Base-by-base conservation (phyloP, 2,113 vertebrate species). In the Cettia cetti region DNA sequence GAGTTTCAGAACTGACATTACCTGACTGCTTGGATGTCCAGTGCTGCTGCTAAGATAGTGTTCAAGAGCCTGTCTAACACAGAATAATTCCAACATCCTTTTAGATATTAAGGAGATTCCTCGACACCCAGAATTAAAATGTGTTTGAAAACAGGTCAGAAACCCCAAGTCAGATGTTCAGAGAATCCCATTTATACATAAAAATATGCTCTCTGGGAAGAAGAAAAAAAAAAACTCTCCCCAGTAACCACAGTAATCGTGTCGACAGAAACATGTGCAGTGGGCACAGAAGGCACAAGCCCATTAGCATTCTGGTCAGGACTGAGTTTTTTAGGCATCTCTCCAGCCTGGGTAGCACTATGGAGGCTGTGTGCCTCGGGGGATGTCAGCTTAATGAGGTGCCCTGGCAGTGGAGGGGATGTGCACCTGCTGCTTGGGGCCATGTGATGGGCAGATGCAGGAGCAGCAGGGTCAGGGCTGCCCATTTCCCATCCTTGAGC, bases 221-320 rank as follows among this genome's bases (percentile, higher is more conserved):
- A 53, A 59, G 30, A 44, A 50, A n/a, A n/a, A 20, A 71, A 49
- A 19, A 1, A 26, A 2, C 15, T 26, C 44, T 72, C 74, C 70
- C 42, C 70, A 84, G 49, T 68, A 79, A 78, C 60, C 56, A 52
- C 60, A 89, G 33, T 6, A 92, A 78, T 79, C 74, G 87, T 13
- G 15, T 75, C 2, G 0, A 68, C 17, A 93, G 72, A 74, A 91
- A 28, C 37, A 52, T n/a, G 78, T 49, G 49, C 82, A 87, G 52
- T 24, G 37, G 57, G 61, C 61, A 87, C 2, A 2, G 61, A 94
- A 89, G 89, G 61, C 80, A 72, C 40, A 45, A 42, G 74, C 2
- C 77, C 27, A 88, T 95, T 92, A 95, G 74, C 77, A 95, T 96
- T 89, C 92, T 82, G 89, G 61, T 94, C 92, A 87, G 77, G 81